Evolutionary conservation across 2,797 vertebrate genomes (phyloP), one percentile per base, ranked within the genome.

Genomic region (Rhynchonycteris naso): DNA sequence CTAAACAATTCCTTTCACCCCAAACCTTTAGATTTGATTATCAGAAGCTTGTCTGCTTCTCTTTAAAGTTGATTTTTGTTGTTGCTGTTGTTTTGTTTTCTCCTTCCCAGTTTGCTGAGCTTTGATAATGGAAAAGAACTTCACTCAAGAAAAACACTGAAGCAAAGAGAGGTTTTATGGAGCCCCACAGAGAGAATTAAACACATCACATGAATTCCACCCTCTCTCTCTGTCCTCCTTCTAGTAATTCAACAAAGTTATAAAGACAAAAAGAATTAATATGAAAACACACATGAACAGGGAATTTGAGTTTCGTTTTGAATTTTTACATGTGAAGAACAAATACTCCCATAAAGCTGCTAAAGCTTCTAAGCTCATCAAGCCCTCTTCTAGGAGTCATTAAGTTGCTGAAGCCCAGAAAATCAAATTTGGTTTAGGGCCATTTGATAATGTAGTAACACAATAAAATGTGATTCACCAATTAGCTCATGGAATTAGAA

Each of bases 81-180:
- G n/a, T 97, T 30, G 12, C 15, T 83, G 96, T 93, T 79, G 35
- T 66, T 96, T 94, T 83, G 91, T 82, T 96, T 96, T 84, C 83
- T 81, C 59, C 33, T 66, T 43, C 15, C 8, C 54, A 63, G 68
- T 98, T 97, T 96, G 66, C 82, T 97, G 87, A 89, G 72, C 94
- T 97, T 97, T 97, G 97, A 97, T 98, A 97, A 96, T 95, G 68
- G 63, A 94, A 96, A 96, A 96, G 96, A 95, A 72, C 54, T 93
- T 75, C 92, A 95, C 93, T 97, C 89, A 93, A 75, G 75, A 89
- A 80, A 97, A 92, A 91, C 96, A 97, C 50, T 88, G 96, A 98
- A 98, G 97, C 96, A 95, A 97, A 96, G 94, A 95, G 74, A 96
- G 96, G 74, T 86, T 96, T 96, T 95, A 89, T 52, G 88, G 96